Evolutionary conservation across 2,888 invertebrate species (phyloP).

Genomic region (Elgonia sp.): DNA sequence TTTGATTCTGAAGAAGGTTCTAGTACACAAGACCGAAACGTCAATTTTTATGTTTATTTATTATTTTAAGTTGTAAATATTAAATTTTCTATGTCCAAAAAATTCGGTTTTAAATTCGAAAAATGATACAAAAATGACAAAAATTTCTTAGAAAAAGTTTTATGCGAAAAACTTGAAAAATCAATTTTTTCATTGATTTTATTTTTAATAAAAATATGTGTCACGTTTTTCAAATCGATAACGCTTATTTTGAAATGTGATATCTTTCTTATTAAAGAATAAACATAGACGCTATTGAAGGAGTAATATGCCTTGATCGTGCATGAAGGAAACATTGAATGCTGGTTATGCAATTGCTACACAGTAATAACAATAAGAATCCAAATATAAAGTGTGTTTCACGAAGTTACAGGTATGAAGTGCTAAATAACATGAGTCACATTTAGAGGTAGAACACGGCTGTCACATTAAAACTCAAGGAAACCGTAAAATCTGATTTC

Average conservation of each 20-base stretch:
- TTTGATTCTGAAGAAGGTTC: too few relatives aligned
- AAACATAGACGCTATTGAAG: constrained; percentile 38
- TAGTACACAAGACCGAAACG: too few relatives aligned
- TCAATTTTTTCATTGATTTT: too few relatives aligned
- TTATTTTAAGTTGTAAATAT: too few relatives aligned
- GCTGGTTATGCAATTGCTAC: constrained; percentile 56
- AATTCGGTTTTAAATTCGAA: too few relatives aligned
- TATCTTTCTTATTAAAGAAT: constrained; percentile 46
- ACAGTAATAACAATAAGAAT: constrained; percentile 63
- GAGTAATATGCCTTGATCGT: constrained; percentile 50
- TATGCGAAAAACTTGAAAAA: too few relatives aligned
- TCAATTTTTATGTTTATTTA: too few relatives aligned
- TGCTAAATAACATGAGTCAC: constrained; percentile 57
- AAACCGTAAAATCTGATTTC: constrained; percentile 51
- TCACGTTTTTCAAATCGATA: constrained; percentile 49
- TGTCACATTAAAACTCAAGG: constrained; percentile 54
- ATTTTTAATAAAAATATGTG: constrained; percentile 21
- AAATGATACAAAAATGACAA: too few relatives aligned
- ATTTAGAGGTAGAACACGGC: constrained; percentile 18
- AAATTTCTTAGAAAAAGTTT: too few relatives aligned
- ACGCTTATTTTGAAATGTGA: constrained; percentile 31
- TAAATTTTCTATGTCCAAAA: too few relatives aligned
- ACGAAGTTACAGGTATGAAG: constrained; percentile 39
- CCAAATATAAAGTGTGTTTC: constrained; percentile 60
- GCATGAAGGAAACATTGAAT: constrained; percentile 66